Conservation (phyloP, 2,888 invertebrate species). For the Tetramorium bicarinatum region DNA sequence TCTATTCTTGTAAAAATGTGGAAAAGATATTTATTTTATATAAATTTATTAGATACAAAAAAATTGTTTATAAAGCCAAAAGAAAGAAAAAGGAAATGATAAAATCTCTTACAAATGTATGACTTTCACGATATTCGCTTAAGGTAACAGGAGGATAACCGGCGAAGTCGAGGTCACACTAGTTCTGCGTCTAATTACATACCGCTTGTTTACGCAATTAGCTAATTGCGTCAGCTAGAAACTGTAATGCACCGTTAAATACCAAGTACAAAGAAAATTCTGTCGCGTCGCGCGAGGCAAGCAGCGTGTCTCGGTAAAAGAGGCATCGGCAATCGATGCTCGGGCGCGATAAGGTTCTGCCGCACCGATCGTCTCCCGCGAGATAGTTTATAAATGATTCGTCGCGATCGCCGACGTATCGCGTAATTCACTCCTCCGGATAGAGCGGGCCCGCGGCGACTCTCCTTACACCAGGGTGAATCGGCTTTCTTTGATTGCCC, state of each 20-base stretch:
- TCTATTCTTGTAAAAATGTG: not conserved
- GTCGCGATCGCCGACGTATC: constrained; percentile 45
- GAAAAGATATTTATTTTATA: not conserved
- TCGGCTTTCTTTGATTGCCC: constrained; percentile 72
- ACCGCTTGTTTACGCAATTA: constrained; percentile 40
- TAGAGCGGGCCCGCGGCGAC: constrained; percentile 54
- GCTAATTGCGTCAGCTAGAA: constrained; percentile 31
- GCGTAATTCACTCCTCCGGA: constrained; percentile 58
- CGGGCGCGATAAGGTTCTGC: constrained; percentile 32
- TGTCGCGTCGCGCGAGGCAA: not conserved
- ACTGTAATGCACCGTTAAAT: constrained; percentile 20
- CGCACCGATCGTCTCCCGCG: constrained; percentile 38
- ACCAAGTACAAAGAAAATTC: not conserved
- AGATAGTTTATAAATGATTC: constrained; percentile 63
- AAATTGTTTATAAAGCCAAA: not conserved
- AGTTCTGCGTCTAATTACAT: constrained; percentile 27
- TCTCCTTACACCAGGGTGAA: constrained; percentile 60
- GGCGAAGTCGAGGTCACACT: constrained; percentile 14
- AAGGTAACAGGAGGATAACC: not conserved
- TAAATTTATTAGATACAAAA: not conserved
- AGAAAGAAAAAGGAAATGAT: not conserved
- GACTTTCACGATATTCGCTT: constrained; percentile 10
- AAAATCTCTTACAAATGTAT: not conserved
- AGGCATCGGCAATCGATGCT: constrained; percentile 33
- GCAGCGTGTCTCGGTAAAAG: constrained; percentile 9